These are phyloP conservation scores for Frankliniella intonsa DNA, from an alignment of 2,888 invertebrate species.

Conservation along the genomic window DNA sequence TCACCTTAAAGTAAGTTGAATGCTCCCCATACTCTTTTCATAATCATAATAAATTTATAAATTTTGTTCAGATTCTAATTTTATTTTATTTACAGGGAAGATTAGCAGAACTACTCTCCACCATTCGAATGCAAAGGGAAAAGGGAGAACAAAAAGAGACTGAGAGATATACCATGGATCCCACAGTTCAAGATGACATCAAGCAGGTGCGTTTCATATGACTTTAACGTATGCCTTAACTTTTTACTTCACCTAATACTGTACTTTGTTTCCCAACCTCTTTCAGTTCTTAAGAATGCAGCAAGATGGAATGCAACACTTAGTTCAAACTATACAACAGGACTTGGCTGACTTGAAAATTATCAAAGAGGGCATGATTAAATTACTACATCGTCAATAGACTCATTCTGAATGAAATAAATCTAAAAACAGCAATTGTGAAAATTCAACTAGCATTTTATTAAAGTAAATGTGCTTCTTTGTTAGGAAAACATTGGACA, in stretches of 20 bases:
- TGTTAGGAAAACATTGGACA: too few species aligned
- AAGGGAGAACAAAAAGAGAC: conserved; percentile 52
- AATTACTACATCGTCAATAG: conserved; percentile 23
- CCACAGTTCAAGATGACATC: conserved; percentile 54
- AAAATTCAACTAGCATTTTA: too few species aligned
- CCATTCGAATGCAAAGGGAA: conserved; percentile 68
- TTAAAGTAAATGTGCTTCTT: too few species aligned
- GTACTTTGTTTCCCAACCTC: conserved; percentile 31
- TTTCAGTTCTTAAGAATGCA: conserved; percentile 74
- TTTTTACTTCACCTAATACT: not conserved
- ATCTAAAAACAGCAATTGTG: too few species aligned
- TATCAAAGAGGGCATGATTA: conserved; percentile 48
- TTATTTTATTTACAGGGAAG: conserved; percentile 63
- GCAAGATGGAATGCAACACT: conserved; percentile 81
- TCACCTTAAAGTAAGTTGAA: conserved; percentile 71
- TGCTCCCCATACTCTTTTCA: conserved; percentile 28
- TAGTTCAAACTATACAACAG: conserved; percentile 75
- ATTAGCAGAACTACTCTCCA: conserved; percentile 83
- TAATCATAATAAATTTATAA: conserved; percentile 29
- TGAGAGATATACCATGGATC: conserved; percentile 71
- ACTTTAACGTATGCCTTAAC: not conserved
- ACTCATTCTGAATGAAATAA: too few species aligned
- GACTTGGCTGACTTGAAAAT: conserved; percentile 73
- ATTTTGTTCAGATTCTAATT: conserved; percentile 29
- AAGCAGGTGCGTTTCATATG: conserved; percentile 48